Evolutionary conservation across 2,888 invertebrate genomes (phyloP).

Genomic region (Hipparchia semele): DNA sequence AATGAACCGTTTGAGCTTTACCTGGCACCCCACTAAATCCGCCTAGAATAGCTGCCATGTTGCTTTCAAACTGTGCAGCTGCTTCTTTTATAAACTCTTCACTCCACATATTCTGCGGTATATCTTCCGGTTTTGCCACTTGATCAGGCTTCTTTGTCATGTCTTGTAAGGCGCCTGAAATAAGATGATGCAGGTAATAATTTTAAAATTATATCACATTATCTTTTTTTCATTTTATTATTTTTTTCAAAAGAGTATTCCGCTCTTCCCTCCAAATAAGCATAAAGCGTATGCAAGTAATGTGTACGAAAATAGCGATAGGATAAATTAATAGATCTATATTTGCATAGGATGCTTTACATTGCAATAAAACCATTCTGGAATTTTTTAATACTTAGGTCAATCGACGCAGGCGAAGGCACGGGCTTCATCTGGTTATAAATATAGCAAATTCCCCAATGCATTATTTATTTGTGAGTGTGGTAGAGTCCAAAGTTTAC

Average conservation of each 20-base stretch:
- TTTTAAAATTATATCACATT: not conserved
- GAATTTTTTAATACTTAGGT: not conserved
- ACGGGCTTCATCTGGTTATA: not conserved
- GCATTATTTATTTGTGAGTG: too few species aligned
- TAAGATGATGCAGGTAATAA: not conserved
- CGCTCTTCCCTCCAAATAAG: too few species aligned
- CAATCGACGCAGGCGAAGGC: not conserved
- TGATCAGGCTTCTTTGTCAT: conserved; percentile 67
- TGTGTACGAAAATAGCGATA: too few species aligned
- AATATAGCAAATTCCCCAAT: not conserved
- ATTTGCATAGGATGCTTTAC: too few species aligned
- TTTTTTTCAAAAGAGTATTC: too few species aligned
- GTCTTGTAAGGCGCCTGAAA: conserved; percentile 84
- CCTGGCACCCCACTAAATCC: conserved; percentile 75
- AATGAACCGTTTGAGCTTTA: conserved; percentile 39
- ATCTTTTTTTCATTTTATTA: too few species aligned
- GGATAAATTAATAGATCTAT: too few species aligned
- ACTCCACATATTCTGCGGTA: conserved; percentile 84
- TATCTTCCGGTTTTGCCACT: conserved; percentile 42
- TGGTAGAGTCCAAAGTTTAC: not conserved
- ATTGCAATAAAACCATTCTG: too few species aligned
- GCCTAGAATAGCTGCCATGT: conserved; percentile 82
- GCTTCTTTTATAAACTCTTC: conserved; percentile 89
- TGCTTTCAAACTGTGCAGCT: conserved; percentile 87
- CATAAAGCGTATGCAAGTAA: too few species aligned